These are phyloP conservation scores for Philantomba maxwellii DNA, from an alignment of 2,113 vertebrate genomes.

Conservation along the genomic window DNA sequence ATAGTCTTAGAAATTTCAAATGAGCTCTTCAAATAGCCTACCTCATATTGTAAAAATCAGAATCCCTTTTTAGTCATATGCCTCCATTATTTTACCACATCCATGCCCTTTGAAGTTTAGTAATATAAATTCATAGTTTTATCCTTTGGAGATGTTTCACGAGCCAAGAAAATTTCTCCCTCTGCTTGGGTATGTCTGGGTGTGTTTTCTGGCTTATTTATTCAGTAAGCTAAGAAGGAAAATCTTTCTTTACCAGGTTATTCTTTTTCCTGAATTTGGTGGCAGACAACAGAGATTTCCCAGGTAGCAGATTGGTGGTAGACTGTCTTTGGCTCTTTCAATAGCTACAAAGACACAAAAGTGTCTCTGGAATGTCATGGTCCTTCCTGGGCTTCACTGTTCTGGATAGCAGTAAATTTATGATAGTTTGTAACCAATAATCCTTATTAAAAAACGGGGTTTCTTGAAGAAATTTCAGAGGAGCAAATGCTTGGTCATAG, in stretches of 20 bases:
- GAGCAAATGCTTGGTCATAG: background rate
- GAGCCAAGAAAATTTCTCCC: background rate
- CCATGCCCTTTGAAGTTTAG: background rate
- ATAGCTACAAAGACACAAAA: background rate
- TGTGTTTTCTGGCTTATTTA: background rate
- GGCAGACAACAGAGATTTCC: background rate
- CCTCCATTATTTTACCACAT: background rate
- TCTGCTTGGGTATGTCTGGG: background rate
- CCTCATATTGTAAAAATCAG: background rate
- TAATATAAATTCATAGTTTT: background rate
- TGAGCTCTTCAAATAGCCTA: background rate
- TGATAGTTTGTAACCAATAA: background rate
- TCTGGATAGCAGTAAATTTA: background rate
- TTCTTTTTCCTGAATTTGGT: background rate
- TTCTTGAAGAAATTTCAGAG: background rate
- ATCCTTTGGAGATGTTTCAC: background rate
- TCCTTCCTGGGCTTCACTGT: background rate
- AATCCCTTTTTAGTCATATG: background rate
- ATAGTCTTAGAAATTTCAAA: background rate
- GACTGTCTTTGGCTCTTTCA: background rate
- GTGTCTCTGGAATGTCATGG: background rate
- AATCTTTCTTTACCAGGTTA: background rate
- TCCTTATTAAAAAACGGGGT: background rate
- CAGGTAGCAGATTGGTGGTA: background rate
- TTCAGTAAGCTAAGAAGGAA: background rate